A percentile compares a stretch with the other conserved stretches of the same genome.
Evolutionary conservation across 2,113 vertebrate genomes (phyloP).

Genomic region (Neotoma lepida): DNA sequence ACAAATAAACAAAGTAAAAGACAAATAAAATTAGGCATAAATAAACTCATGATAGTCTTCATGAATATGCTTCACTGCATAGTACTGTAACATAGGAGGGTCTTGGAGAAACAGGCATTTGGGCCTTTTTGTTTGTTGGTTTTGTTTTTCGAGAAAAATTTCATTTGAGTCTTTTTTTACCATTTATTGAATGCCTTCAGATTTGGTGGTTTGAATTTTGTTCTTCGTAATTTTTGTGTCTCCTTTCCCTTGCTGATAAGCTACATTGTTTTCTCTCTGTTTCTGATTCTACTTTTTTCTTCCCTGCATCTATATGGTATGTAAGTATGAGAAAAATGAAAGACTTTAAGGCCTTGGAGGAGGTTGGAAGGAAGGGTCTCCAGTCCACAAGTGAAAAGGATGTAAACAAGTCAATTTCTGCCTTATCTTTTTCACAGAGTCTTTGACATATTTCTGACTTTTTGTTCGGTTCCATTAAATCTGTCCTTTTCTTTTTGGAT

Average conservation of each 20-base stretch:
- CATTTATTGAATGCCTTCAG: background rate
- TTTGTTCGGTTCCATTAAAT: background rate
- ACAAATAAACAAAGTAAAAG: background rate
- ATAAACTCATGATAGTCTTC: background rate
- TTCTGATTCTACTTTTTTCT: background rate
- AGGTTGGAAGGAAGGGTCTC: background rate
- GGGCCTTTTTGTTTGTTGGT: background rate
- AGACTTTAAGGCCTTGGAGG: background rate
- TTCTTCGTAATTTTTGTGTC: background rate
- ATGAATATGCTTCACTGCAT: background rate
- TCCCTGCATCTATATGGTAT: background rate
- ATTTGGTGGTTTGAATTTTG: background rate
- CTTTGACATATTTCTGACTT: slow-evolving; percentile 2
- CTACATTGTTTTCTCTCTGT: background rate
- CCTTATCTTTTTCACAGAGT: background rate
- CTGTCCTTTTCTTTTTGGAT: background rate
- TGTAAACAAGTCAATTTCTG: background rate
- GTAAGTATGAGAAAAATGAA: background rate
- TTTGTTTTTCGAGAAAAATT: background rate
- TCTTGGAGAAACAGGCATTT: background rate
- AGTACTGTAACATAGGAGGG: background rate
- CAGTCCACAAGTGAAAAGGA: background rate
- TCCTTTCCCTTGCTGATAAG: background rate
- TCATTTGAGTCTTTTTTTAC: background rate
- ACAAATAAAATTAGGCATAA: background rate